Conservation (phyloP, 2,888 invertebrate genomes). For the Ophion slaviceki region DNA sequence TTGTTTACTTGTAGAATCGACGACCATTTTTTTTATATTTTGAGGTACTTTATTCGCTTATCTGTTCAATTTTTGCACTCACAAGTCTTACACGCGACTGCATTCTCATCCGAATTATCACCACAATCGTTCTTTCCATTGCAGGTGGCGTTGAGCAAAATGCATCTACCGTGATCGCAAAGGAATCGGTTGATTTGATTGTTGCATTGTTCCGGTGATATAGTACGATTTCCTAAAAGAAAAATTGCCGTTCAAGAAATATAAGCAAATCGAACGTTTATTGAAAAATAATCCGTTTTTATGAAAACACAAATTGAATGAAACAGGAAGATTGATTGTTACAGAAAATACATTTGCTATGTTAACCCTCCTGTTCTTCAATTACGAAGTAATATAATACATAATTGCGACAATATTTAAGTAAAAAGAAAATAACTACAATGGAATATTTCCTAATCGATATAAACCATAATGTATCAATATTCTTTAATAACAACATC, state of each 20-base stretch:
- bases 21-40: not conserved
- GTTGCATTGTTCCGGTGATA: conserved; percentile 83
- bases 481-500: too few relatives aligned
- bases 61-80: not conserved
- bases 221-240: conserved; percentile 74
- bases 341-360: too few relatives aligned
- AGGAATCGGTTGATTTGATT: conserved; percentile 84
- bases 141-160: conserved; percentile 85
- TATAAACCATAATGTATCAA: too few relatives aligned
- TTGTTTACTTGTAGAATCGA: too few relatives aligned
- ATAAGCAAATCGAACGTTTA: too few relatives aligned
- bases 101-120: conserved; percentile 87
- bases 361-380: too few relatives aligned
- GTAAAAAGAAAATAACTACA: too few relatives aligned
- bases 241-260: not conserved
- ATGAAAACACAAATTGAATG: not conserved
- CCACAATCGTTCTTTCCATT: conserved; percentile 85
- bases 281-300: too few relatives aligned
- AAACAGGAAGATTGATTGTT: not conserved
- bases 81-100: conserved; percentile 79
- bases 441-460: too few relatives aligned
- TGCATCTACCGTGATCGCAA: conserved; percentile 85
- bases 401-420: too few relatives aligned
- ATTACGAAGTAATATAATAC: too few relatives aligned
- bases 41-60: not conserved